Percentiles rank a stretch among this genome's conserved stretches.
Evolutionary conservation across 2,797 vertebrate species (phyloP).

Genomic region (Aldrovandia affinis): DNA sequence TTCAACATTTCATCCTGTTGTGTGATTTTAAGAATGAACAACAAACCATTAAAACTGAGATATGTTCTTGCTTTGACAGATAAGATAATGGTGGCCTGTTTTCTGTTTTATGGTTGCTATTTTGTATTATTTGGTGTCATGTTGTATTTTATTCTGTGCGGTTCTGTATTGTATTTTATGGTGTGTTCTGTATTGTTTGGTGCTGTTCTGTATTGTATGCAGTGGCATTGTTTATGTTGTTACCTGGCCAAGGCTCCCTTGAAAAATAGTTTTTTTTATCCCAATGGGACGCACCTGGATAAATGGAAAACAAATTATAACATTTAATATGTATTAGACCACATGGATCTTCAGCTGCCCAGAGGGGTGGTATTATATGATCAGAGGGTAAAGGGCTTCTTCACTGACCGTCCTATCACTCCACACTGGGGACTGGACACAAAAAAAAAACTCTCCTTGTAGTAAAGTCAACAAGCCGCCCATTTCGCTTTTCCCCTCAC

Average conservation of each 20-base stretch:
- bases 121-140: neutral
- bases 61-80: neutral
- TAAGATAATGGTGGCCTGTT: neutral
- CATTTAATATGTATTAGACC: too few relatives aligned
- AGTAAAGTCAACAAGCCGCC: neutral
- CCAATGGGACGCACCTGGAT: too few relatives aligned
- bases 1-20: neutral
- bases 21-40: neutral
- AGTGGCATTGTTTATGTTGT: too few relatives aligned
- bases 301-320: too few relatives aligned
- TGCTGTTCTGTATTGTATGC: too few relatives aligned
- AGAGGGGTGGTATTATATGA: neutral
- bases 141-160: too few relatives aligned
- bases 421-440: neutral
- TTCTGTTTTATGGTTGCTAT: neutral
- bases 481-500: neutral
- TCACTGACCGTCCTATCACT: slow-evolving; percentile 1
- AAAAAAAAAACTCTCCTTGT: too few relatives aligned
- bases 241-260: too few relatives aligned
- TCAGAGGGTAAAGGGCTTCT: too few relatives aligned
- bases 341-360: neutral
- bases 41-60: neutral
- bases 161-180: too few relatives aligned
- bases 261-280: too few relatives aligned
- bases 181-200: too few relatives aligned